Evolutionary conservation across 2,888 invertebrate species (phyloP).

Genomic region (Unio delphinus): DNA sequence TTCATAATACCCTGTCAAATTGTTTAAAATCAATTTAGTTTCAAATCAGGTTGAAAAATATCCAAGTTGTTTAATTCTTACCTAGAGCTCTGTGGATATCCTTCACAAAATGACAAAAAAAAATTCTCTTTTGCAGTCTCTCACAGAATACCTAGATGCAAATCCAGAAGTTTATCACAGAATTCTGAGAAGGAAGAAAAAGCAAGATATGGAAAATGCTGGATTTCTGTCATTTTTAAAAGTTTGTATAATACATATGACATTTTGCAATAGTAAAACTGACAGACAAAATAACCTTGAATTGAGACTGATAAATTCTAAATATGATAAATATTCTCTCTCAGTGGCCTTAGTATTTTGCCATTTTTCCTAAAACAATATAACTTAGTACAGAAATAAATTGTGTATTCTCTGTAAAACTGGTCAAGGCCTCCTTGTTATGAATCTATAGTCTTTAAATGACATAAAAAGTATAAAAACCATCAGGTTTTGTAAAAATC

Average conservation of each 20-base stretch:
- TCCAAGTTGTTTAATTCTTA: background rate
- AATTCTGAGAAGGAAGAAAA: constrained; percentile 54
- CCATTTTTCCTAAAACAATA: too few species aligned
- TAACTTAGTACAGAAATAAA: too few species aligned
- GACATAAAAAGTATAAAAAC: too few species aligned
- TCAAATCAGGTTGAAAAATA: background rate
- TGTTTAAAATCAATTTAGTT: background rate
- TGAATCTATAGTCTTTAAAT: too few species aligned
- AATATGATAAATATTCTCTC: too few species aligned
- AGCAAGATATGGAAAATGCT: constrained; percentile 56
- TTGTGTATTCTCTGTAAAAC: too few species aligned
- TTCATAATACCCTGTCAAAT: background rate
- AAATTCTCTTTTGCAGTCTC: constrained; percentile 36
- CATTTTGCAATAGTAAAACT: too few species aligned
- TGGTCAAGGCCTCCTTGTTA: too few species aligned
- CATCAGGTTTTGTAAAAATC: too few species aligned
- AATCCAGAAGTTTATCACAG: constrained; percentile 48
- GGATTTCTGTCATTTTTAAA: constrained; percentile 58
- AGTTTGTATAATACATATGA: constrained; percentile 27
- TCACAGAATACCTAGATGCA: constrained; percentile 54
- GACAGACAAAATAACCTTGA: background rate
- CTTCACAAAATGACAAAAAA: too few species aligned
- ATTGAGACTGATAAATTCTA: background rate
- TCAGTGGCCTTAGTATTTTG: too few species aligned
- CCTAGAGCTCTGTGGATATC: background rate